Evolutionary conservation across 2,113 vertebrate genomes (phyloP).

Genomic region (Neogale vison): DNA sequence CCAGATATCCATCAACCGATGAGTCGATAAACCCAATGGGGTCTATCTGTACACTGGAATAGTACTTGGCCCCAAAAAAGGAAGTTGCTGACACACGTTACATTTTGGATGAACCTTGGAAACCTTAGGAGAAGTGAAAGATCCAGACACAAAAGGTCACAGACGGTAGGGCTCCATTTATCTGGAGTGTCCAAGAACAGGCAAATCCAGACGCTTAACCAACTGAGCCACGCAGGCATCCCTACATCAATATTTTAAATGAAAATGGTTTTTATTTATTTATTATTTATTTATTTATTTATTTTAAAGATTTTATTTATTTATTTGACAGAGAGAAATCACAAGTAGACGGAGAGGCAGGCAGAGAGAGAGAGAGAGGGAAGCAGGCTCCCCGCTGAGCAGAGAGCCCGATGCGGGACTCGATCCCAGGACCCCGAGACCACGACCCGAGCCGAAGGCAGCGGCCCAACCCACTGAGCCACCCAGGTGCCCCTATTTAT

Average conservation of each 20-base stretch:
- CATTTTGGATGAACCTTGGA: accelerated
- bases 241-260: background rate
- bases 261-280: background rate
- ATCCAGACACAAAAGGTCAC: background rate
- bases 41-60: background rate
- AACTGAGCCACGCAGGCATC: no score
- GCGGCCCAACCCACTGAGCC: no score
- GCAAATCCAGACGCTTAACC: background rate
- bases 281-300: no score
- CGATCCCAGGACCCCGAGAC: no score
- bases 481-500: no score
- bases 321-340: no score
- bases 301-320: no score
- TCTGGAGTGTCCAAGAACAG: background rate
- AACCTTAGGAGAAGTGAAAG: background rate
- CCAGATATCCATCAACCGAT: background rate
- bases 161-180: background rate
- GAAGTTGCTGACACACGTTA: background rate
- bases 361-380: no score
- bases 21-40: background rate
- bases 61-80: background rate
- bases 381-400: no score
- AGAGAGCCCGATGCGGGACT: no score
- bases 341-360: no score
- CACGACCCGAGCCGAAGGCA: no score